Conservation (phyloP, 2,113 vertebrate genomes). For the Ictalurus punctatus region DNA sequence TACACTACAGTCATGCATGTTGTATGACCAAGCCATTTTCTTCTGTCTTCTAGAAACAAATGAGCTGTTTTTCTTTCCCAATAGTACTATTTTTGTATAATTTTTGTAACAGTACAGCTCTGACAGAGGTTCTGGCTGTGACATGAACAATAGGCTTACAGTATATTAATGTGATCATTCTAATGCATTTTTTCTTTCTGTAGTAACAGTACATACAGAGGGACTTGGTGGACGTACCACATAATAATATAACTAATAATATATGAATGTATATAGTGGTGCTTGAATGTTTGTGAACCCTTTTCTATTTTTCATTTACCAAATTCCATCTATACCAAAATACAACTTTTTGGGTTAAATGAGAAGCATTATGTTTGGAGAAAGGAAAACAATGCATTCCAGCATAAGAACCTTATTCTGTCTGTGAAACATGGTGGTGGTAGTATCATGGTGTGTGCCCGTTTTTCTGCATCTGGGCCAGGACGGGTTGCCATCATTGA, state of each 20-base stretch:
- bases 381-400: too few relatives aligned
- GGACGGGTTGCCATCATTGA: too few relatives aligned
- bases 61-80: background rate
- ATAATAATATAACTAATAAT: background rate
- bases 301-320: too few relatives aligned
- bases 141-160: background rate
- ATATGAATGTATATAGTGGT: background rate
- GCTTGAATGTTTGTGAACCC: too few relatives aligned
- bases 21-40: constrained; percentile 15
- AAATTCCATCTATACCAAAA: too few relatives aligned
- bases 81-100: background rate
- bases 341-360: too few relatives aligned
- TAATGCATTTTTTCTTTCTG: background rate
- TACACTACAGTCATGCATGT: background rate
- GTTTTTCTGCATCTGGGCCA: too few relatives aligned
- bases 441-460: too few relatives aligned
- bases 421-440: too few relatives aligned
- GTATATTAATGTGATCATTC: background rate
- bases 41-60: background rate
- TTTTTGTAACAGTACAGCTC: background rate
- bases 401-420: too few relatives aligned
- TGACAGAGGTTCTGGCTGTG: background rate
- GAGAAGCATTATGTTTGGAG: too few relatives aligned
- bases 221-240: background rate
- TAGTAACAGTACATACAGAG: background rate